phyloP scores from a whole-genome alignment of 2,797 vertebrate species.

The Anguilla marmorata region DNA sequence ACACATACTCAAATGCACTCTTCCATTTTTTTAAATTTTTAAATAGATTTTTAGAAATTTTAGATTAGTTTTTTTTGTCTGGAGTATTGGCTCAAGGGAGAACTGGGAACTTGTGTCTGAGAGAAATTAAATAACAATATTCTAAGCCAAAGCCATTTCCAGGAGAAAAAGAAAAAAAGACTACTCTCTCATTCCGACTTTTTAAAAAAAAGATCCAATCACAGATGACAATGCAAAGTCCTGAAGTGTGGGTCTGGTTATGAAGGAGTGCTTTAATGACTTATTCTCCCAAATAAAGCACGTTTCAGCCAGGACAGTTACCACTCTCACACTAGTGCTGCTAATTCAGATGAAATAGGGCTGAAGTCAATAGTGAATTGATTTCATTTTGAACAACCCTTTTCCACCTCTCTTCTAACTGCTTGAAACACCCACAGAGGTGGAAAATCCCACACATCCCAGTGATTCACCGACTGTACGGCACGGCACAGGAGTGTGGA shows the following conservation, averaged over 20 bases:
- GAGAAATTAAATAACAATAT: conserved; percentile 53
- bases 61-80: conserved; percentile 60
- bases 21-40: too few species aligned
- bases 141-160: background rate
- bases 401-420: background rate
- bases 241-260: background rate
- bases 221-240: background rate
- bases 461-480: background rate
- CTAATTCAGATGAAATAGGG: background rate
- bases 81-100: conserved; percentile 51
- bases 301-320: background rate
- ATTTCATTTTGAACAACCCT: background rate
- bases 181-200: background rate
- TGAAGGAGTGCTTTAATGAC: background rate
- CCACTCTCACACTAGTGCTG: background rate
- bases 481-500: background rate
- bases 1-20: too few species aligned
- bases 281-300: background rate
- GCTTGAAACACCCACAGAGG: background rate
- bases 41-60: too few species aligned
- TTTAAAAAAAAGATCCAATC: background rate
- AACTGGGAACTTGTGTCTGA: conserved; percentile 48
- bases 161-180: background rate
- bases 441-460: background rate
- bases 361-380: background rate